A percentile compares a stretch with the other conserved stretches of the same genome.
Evolutionary conservation across 92 coral and sea anemone genomes (phyloP).

Genomic region (Nematostella vectensis): DNA sequence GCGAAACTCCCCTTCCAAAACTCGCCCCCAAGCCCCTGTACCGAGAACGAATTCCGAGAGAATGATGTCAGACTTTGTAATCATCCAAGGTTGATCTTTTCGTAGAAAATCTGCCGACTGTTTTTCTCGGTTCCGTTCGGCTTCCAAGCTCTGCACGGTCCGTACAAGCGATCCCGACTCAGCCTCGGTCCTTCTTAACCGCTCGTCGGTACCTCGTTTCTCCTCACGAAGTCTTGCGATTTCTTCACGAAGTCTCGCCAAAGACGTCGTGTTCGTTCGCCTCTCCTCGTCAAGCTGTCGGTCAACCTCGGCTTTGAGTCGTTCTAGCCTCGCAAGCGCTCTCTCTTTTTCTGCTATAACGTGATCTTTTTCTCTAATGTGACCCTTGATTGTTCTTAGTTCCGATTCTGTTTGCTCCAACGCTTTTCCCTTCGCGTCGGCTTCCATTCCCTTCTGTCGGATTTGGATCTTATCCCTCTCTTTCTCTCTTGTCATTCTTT

Average conservation of each 20-base stretch:
- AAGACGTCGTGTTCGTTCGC: not conserved
- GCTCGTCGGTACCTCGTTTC: slow-evolving; percentile 45
- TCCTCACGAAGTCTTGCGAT: slow-evolving; percentile 39
- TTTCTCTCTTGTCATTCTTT: slow-evolving; percentile 51
- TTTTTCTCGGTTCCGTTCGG: slow-evolving; percentile 41
- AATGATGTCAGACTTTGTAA: slow-evolving; percentile 44
- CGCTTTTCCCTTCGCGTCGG: slow-evolving; percentile 44
- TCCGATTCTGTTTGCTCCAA: slow-evolving; percentile 35
- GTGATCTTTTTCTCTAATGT: slow-evolving; percentile 29
- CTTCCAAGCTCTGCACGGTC: slow-evolving; percentile 48
- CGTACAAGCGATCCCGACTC: slow-evolving; percentile 39
- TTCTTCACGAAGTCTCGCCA: slow-evolving; percentile 17
- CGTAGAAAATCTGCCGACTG: slow-evolving; percentile 46
- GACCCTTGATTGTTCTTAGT: slow-evolving; percentile 28
- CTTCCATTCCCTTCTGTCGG: slow-evolving; percentile 35
- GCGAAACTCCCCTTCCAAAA: slow-evolving; percentile 68
- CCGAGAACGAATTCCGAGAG: slow-evolving; percentile 66
- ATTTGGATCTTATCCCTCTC: slow-evolving; percentile 52
- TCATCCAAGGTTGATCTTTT: slow-evolving; percentile 73
- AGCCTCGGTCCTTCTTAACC: slow-evolving; percentile 39
- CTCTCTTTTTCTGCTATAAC: slow-evolving; percentile 40
- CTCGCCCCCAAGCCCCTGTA: slow-evolving; percentile 87
- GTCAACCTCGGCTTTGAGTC: slow-evolving; percentile 28
- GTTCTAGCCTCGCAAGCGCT: slow-evolving; percentile 36
- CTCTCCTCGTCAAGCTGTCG: slow-evolving; percentile 40